phyloP scores from a whole-genome alignment of 2,888 invertebrate species.

The Coelopa pilipes region DNA sequence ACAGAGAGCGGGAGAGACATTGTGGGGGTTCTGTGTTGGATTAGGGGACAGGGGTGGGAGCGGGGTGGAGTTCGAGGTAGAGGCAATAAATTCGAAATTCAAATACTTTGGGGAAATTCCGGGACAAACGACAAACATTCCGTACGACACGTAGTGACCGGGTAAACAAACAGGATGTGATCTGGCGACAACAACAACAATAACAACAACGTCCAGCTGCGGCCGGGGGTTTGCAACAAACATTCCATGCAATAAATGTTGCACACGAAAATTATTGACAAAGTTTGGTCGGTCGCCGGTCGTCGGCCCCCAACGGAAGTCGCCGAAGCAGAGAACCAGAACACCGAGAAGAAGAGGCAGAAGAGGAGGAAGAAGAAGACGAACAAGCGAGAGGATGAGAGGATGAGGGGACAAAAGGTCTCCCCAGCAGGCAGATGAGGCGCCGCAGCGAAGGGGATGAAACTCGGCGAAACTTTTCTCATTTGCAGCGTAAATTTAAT shows the following conservation, averaged over 20 bases:
- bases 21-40: no score
- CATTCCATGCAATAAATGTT: constrained; percentile 38
- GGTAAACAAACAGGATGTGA: constrained; percentile 25
- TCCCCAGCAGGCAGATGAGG: background rate
- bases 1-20: no score
- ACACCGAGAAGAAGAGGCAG: background rate
- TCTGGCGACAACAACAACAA: constrained; percentile 1
- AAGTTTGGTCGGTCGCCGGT: constrained; percentile 33
- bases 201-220: background rate
- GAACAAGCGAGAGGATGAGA: background rate
- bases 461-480: constrained; percentile 29
- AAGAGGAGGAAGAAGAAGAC: background rate
- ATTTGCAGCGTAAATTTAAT: constrained; percentile 22
- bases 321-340: constrained; percentile 21
- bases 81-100: constrained; percentile 32
- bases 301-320: constrained; percentile 37
- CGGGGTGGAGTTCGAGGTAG: background rate
- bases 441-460: background rate
- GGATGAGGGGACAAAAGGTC: background rate
- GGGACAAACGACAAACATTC: constrained; percentile 14
- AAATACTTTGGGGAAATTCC: constrained; percentile 29
- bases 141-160: constrained; percentile 29
- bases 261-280: constrained; percentile 40
- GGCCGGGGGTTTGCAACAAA: constrained; percentile 30
- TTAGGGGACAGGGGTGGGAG: no score